Evolutionary conservation across 2,797 vertebrate species (phyloP).

Genomic region (Petrocephalus schoutedeni): DNA sequence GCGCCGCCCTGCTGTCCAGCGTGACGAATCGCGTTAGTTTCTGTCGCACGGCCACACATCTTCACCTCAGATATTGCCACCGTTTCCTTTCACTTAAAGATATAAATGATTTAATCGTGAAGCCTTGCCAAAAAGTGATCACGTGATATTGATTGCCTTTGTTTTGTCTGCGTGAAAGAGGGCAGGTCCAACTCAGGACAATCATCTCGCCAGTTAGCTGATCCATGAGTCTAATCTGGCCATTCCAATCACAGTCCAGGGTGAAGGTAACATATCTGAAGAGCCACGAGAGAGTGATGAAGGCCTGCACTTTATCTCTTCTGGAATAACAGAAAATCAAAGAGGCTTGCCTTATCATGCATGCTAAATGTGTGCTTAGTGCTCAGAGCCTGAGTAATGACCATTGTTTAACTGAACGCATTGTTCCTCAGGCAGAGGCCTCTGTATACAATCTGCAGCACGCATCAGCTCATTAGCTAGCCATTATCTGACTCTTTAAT

Average conservation of each 20-base stretch:
- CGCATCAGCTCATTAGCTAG: not conserved
- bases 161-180: not conserved
- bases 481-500: not conserved
- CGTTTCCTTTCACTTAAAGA: not conserved
- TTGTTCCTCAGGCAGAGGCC: not conserved
- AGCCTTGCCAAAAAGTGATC: not conserved
- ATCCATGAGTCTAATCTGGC: not conserved
- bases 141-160: not conserved
- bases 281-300: slow-evolving; percentile 1
- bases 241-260: not conserved
- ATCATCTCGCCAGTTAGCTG: slow-evolving; percentile 1
- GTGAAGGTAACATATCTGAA: slow-evolving; percentile 10
- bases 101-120: not conserved
- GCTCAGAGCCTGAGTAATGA: not conserved
- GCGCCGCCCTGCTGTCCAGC: not conserved
- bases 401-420: not conserved
- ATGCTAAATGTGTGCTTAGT: not conserved
- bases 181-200: not conserved
- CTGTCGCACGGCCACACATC: not conserved
- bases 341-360: not conserved
- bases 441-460: not conserved
- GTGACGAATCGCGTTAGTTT: not conserved
- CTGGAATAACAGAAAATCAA: not conserved
- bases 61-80: not conserved
- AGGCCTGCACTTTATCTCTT: slow-evolving; percentile 1